A percentile compares a stretch with the other conserved stretches of the same genome.
phyloP scores from a whole-genome alignment of 1,140 invertebrate genomes.

The Lasioglossum albipes region DNA sequence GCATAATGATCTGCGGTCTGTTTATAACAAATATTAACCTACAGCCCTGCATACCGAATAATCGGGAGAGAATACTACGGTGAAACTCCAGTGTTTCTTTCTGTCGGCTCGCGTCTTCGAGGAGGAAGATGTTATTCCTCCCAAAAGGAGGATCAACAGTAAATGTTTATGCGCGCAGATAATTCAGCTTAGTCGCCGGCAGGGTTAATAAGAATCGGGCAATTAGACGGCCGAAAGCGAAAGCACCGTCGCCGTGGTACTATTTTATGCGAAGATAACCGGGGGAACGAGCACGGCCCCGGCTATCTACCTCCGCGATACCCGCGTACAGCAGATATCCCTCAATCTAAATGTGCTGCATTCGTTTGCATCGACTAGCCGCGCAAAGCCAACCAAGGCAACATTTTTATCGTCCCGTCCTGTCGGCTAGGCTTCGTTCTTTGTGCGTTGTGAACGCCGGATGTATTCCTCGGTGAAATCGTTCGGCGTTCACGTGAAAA shows the following conservation, averaged over 20 bases:
- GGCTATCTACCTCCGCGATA: constrained; percentile 41
- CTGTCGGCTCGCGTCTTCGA: too few species aligned
- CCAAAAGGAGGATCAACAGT: too few species aligned
- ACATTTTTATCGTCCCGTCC: constrained; percentile 55
- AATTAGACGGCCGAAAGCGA: background rate
- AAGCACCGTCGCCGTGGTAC: constrained; percentile 1
- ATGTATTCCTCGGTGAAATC: background rate
- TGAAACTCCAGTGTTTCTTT: too few species aligned
- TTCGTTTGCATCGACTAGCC: constrained; percentile 57
- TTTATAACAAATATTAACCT: too few species aligned
- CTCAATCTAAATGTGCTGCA: constrained; percentile 62
- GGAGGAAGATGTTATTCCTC: too few species aligned
- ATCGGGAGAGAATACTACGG: too few species aligned
- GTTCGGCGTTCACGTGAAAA: too few species aligned
- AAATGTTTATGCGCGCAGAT: too few species aligned
- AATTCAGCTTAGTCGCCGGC: too few species aligned
- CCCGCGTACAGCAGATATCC: constrained; percentile 37
- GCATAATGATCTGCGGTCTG: too few species aligned
- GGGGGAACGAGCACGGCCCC: background rate
- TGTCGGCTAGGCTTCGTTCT: constrained; percentile 24
- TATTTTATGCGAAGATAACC: constrained; percentile 52
- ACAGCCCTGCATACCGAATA: too few species aligned
- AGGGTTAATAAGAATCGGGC: constrained; percentile 2
- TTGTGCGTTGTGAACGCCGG: background rate
- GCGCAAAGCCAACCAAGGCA: constrained; percentile 15